Evolutionary conservation across 2,888 invertebrate species (phyloP).

Genomic region (Holacanthella duospinosa): DNA sequence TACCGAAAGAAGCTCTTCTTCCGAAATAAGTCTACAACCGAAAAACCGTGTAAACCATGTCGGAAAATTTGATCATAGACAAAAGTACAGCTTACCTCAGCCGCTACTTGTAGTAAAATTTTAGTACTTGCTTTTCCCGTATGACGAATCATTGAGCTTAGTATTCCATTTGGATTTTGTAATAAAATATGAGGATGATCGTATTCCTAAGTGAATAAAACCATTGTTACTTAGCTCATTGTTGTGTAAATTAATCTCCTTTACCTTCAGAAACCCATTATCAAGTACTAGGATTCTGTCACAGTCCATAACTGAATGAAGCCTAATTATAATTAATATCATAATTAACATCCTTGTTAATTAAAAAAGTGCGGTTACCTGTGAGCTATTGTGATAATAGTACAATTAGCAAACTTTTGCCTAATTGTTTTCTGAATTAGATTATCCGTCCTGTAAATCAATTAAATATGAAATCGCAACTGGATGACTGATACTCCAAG

Average conservation of each 20-base stretch:
- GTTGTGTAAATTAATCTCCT: slow-evolving; percentile 43
- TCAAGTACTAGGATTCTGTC: slow-evolving; percentile 27
- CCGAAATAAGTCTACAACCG: not conserved
- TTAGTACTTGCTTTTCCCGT: slow-evolving; percentile 49
- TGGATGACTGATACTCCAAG: no score
- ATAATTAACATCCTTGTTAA: no score
- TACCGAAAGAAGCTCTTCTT: not conserved
- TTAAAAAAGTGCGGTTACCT: no score
- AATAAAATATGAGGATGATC: slow-evolving; percentile 63
- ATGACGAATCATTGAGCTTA: slow-evolving; percentile 59
- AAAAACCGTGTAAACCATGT: not conserved
- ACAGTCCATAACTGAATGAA: slow-evolving; percentile 24
- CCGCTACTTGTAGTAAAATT: slow-evolving; percentile 19
- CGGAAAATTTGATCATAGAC: not conserved
- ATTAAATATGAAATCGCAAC: slow-evolving; percentile 38
- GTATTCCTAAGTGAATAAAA: slow-evolving; percentile 48
- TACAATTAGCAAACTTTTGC: slow-evolving; percentile 19
- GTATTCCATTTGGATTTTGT: slow-evolving; percentile 50
- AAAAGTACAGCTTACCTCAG: slow-evolving; percentile 4
- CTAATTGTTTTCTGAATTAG: slow-evolving; percentile 24
- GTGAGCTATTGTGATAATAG: slow-evolving; percentile 25
- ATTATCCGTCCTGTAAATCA: slow-evolving; percentile 39
- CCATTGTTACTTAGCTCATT: not conserved
- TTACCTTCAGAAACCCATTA: slow-evolving; percentile 46
- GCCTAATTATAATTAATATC: no score